Conservation (phyloP, 2,113 vertebrate genomes). For the Cololabis saira region DNA sequence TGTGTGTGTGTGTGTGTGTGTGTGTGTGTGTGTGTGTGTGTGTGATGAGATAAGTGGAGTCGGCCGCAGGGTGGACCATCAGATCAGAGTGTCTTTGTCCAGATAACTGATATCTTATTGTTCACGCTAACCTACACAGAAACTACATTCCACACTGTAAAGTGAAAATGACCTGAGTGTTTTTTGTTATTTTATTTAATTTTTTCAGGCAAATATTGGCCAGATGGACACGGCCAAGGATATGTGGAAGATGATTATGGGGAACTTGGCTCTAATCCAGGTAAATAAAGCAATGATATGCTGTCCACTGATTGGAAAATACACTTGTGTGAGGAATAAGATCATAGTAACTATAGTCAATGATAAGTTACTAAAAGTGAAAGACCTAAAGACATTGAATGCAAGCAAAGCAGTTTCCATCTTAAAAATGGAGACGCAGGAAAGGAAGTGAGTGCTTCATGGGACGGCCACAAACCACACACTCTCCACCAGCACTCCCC, state of each 20-base stretch:
- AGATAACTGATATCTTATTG: conserved; percentile 78
- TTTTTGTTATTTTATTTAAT: conserved; percentile 18
- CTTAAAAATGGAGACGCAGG: too few species aligned
- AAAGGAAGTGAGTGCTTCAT: too few species aligned
- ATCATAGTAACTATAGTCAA: too few species aligned
- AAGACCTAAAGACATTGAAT: too few species aligned
- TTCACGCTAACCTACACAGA: neutral
- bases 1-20: conserved; percentile 32
- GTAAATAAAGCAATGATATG: conserved; percentile 65
- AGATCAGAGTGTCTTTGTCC: conserved; percentile 78
- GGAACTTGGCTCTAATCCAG: conserved; percentile 98
- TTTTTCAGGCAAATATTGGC: conserved; percentile 93
- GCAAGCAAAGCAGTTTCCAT: neutral
- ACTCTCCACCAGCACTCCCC: too few species aligned
- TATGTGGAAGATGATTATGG: conserved; percentile 97
- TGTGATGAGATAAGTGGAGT: conserved; percentile 80
- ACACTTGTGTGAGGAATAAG: too few species aligned
- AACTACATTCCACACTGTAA: conserved; percentile 2
- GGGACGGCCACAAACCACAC: too few species aligned
- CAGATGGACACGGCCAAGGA: conserved; percentile 97
- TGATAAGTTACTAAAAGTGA: too few species aligned
- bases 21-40: conserved; percentile 40
- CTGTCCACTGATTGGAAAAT: too few species aligned
- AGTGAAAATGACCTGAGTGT: conserved; percentile 36
- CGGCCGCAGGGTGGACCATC: conserved; percentile 69